Evolutionary conservation across 1,140 invertebrate species (phyloP).

Genomic region (Drosophila ironensis): DNA sequence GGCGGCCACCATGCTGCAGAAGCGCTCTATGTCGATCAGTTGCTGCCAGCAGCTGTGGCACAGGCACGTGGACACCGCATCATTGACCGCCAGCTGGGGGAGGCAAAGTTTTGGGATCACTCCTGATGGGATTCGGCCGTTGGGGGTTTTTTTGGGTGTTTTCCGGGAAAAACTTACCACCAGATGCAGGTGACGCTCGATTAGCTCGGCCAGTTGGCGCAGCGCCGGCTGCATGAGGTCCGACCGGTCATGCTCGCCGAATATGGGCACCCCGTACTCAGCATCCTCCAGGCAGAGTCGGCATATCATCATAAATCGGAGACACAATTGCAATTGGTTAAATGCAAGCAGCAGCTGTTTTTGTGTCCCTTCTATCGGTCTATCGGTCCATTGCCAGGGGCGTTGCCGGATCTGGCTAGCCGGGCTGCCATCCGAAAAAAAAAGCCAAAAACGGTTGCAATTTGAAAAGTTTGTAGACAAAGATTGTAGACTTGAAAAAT

Average conservation of each 20-base stretch:
- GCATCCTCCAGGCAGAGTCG: conserved; percentile 91
- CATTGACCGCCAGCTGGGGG: conserved; percentile 18
- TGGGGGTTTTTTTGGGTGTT: no score
- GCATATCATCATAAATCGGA: conserved; percentile 39
- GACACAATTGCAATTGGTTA: conserved; percentile 20
- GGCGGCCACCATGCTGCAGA: conserved; percentile 56
- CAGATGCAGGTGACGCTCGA: conserved; percentile 37
- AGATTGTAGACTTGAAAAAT: no score
- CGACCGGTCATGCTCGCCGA: conserved; percentile 1
- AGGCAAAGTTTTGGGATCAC: no score
- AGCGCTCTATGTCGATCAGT: conserved; percentile 49
- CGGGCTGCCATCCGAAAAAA: background rate
- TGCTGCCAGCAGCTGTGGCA: conserved; percentile 54
- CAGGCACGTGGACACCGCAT: conserved; percentile 49
- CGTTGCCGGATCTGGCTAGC: conserved; percentile 2
- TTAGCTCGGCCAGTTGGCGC: conserved; percentile 9
- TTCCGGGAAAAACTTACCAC: conserved; percentile 16
- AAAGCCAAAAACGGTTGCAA: no score
- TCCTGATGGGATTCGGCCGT: no score
- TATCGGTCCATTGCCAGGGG: conserved; percentile 17
- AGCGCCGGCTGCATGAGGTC: conserved; percentile 1
- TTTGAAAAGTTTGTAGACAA: no score
- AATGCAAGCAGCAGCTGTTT: conserved; percentile 41
- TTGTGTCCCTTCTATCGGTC: conserved; percentile 19
- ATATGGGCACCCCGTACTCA: conserved; percentile 88